Evolutionary conservation across 2,888 invertebrate genomes (phyloP).

Genomic region (Xanthorhoe spadicearia): DNA sequence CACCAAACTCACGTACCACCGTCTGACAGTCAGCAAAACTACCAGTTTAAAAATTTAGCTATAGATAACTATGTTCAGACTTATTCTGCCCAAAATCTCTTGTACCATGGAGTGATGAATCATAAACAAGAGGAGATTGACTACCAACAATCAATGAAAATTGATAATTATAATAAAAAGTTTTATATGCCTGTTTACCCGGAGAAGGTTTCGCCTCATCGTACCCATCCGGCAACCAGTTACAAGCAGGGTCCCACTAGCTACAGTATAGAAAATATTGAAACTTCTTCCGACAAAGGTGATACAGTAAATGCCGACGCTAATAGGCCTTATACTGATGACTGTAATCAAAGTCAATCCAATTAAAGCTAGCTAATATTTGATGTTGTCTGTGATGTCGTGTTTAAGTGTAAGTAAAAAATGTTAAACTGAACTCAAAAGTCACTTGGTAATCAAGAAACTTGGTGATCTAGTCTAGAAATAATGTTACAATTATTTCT

Average conservation of each 20-base stretch:
- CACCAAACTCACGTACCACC: slow-evolving; percentile 37
- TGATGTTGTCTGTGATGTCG: slow-evolving; percentile 12
- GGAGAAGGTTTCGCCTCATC: slow-evolving; percentile 49
- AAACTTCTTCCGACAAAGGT: slow-evolving; percentile 42
- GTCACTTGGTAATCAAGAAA: neutral
- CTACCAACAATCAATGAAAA: slow-evolving; percentile 50
- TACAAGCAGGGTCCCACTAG: slow-evolving; percentile 35
- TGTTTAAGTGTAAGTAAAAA: slow-evolving; percentile 2
- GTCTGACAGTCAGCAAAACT: slow-evolving; percentile 55
- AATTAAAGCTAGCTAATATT: slow-evolving; percentile 13
- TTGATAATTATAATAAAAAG: slow-evolving; percentile 57
- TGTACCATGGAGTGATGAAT: slow-evolving; percentile 43
- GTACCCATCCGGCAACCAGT: slow-evolving; percentile 36
- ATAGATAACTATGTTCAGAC: slow-evolving; percentile 58
- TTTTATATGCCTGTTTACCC: slow-evolving; percentile 51
- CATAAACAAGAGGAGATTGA: slow-evolving; percentile 46
- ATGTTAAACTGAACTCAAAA: neutral
- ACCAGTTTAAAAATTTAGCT: slow-evolving; percentile 65
- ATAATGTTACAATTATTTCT: neutral
- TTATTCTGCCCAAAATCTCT: slow-evolving; percentile 52
- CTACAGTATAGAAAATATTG: slow-evolving; percentile 45
- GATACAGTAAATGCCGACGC: slow-evolving; percentile 39
- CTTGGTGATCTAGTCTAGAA: neutral
- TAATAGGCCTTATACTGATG: slow-evolving; percentile 34
- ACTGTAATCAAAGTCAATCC: slow-evolving; percentile 40